Evolutionary conservation across 2,888 invertebrate species (phyloP).

Genomic region (Podabrus alpinus): DNA sequence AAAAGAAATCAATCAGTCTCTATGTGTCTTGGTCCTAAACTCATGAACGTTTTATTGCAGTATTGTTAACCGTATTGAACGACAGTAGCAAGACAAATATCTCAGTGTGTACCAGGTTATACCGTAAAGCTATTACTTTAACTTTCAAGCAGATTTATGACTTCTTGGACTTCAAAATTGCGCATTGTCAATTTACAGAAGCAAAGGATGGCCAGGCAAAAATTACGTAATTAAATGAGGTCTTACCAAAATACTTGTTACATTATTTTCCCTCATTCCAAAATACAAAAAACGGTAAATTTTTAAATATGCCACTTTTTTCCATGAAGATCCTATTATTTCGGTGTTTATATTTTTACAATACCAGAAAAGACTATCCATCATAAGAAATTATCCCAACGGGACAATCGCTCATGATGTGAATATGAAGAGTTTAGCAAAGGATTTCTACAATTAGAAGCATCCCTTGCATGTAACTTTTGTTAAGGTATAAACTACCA

Average conservation of each 20-base stretch:
- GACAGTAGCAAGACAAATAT: constrained; percentile 31
- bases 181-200: background rate
- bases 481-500: constrained; percentile 19
- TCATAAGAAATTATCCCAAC: constrained; percentile 29
- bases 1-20: constrained; percentile 21
- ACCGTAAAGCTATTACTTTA: constrained; percentile 28
- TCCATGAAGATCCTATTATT: background rate
- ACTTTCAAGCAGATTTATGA: constrained; percentile 20
- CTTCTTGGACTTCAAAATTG: constrained; percentile 1
- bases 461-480: constrained; percentile 10
- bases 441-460: constrained; percentile 25
- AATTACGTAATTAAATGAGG: background rate
- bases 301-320: background rate
- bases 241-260: background rate
- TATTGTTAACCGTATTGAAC: constrained; percentile 24
- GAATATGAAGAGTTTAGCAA: constrained; percentile 14
- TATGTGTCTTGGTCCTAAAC: constrained; percentile 23
- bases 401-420: constrained; percentile 34
- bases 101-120: constrained; percentile 29
- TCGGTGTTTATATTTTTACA: constrained; percentile 17
- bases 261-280: background rate
- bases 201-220: background rate
- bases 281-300: background rate
- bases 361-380: constrained; percentile 17
- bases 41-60: constrained; percentile 34